These are phyloP conservation scores for Rhopalosiphum nymphaeae DNA, from an alignment of 2,888 invertebrate species.

Conservation along the genomic window DNA sequence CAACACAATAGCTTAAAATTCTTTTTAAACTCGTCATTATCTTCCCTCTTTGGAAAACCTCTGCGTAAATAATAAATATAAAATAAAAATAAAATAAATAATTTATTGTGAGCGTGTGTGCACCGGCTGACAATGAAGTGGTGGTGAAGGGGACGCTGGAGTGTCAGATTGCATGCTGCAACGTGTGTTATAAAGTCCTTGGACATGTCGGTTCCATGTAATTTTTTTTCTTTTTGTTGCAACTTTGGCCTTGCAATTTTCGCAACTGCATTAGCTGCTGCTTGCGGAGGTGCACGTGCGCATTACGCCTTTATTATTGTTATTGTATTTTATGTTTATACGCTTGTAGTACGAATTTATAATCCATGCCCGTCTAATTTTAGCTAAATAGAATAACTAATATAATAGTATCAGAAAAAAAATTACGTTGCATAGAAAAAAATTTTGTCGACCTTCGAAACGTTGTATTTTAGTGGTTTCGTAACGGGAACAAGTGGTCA, in stretches of 20 bases:
- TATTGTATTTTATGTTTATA: not conserved
- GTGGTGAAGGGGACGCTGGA: not conserved
- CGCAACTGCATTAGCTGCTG: constrained; percentile 57
- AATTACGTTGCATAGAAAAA: not conserved
- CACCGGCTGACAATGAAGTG: not conserved
- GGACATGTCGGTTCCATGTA: constrained; percentile 49
- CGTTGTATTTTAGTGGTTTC: constrained; percentile 31
- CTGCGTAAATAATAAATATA: not conserved
- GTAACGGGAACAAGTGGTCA: constrained; percentile 42
- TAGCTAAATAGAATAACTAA: constrained; percentile 4
- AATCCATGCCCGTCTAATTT: constrained; percentile 35
- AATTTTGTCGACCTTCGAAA: constrained; percentile 11
- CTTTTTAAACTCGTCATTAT: not conserved
- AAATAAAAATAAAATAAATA: not conserved
- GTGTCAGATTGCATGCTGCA: constrained; percentile 40
- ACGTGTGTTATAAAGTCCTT: constrained; percentile 51
- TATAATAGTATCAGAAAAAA: not conserved
- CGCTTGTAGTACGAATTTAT: not conserved
- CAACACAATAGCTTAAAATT: constrained; percentile 7
- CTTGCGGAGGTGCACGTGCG: constrained; percentile 18
- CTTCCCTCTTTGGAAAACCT: constrained; percentile 6
- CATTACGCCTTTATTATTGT: constrained; percentile 21
- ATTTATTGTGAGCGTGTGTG: not conserved
- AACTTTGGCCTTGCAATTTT: constrained; percentile 61
- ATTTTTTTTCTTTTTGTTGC: constrained; percentile 53